phyloP scores from a whole-genome alignment of 2,888 invertebrate species.

The Furcula furcula region DNA sequence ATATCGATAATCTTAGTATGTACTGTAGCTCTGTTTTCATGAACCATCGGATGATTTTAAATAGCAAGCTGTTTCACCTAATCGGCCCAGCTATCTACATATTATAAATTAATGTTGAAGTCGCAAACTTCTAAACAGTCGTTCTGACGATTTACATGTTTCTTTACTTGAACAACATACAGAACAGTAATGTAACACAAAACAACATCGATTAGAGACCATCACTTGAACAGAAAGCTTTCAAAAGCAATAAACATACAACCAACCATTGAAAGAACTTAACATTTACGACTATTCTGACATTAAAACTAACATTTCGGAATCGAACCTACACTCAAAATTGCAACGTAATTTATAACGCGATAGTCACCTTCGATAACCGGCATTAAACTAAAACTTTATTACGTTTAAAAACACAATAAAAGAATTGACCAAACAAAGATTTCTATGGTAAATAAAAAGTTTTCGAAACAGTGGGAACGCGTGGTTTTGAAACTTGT shows the following conservation, averaged over 20 bases:
- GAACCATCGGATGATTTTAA: too few relatives aligned
- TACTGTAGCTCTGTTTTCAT: too few relatives aligned
- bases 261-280: slow-evolving; percentile 18
- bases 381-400: slow-evolving; percentile 45
- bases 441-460: slow-evolving; percentile 62
- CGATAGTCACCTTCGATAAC: slow-evolving; percentile 47
- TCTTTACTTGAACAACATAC: too few relatives aligned
- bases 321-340: slow-evolving; percentile 28
- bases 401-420: slow-evolving; percentile 62
- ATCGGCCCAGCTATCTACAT: too few relatives aligned
- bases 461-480: slow-evolving; percentile 54
- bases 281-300: slow-evolving; percentile 18
- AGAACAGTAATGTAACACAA: too few relatives aligned
- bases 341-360: slow-evolving; percentile 38
- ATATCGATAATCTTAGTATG: too few relatives aligned
- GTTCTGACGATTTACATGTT: too few relatives aligned
- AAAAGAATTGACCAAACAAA: slow-evolving; percentile 60
- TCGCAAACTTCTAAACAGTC: too few relatives aligned
- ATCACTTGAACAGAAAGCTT: slow-evolving; percentile 1
- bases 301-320: slow-evolving; percentile 1
- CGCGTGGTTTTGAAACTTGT: slow-evolving; percentile 42
- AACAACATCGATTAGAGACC: neutral
- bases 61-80: too few relatives aligned
- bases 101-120: too few relatives aligned
- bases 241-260: slow-evolving; percentile 8